A percentile compares a stretch with the other conserved stretches of the same genome.
phyloP scores from a whole-genome alignment of 2,113 vertebrate species.

The Rhea pennata region DNA sequence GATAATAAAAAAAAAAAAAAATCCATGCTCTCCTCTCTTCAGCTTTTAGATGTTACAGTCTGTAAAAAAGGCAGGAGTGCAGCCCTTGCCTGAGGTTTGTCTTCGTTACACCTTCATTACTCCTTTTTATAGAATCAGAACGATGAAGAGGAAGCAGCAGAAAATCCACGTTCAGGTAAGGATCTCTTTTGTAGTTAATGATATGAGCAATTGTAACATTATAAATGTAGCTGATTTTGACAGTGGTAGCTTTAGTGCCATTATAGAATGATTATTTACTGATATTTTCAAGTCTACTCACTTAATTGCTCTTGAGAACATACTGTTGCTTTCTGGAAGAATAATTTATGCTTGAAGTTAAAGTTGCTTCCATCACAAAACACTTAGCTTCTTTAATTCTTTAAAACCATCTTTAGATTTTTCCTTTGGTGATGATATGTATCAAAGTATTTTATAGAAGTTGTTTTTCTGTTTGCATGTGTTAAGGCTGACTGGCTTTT shows the following conservation, averaged over 20 bases:
- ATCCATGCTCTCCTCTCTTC: not conserved
- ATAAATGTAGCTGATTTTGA: not conserved
- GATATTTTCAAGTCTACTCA: not conserved
- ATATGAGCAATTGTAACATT: not conserved
- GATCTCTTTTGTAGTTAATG: not conserved
- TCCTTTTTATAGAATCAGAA: not conserved
- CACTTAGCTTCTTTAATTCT: not conserved
- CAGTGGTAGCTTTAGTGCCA: not conserved
- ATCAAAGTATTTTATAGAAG: not conserved
- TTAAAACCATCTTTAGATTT: not conserved
- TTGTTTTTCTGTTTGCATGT: not conserved
- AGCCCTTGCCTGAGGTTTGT: not conserved
- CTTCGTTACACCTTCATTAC: not conserved
- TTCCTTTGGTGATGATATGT: constrained; percentile 14
- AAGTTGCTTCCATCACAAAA: not conserved
- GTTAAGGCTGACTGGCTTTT: constrained; percentile 42
- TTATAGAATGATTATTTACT: not conserved
- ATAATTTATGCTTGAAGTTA: not conserved
- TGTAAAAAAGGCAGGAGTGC: not conserved
- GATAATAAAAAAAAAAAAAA: not conserved
- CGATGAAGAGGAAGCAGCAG: not conserved
- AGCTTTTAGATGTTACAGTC: not conserved
- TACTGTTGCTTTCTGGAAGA: constrained; percentile 12
- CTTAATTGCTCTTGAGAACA: not conserved
- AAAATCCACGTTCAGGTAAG: not conserved